phyloP scores from a whole-genome alignment of 30 jellyfish, hydroid and myxozoan species.

The Calvadosia cruxmelitensis region DNA sequence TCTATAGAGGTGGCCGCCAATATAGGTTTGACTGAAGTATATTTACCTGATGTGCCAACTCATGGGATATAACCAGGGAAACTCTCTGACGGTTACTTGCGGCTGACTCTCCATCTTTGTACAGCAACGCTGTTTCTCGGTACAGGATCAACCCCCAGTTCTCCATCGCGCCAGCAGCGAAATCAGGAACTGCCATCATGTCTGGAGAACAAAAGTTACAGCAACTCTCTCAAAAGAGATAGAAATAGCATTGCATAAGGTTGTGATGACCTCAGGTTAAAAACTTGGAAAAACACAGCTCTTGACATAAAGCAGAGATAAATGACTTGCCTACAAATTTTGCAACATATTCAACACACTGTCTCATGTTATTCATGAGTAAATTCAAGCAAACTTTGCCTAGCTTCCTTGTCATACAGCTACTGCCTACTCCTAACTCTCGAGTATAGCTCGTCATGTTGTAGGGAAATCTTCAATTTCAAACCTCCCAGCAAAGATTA shows the following conservation, averaged over 20 bases:
- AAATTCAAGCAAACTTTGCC: background rate
- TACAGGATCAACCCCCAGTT: slow-evolving; percentile 44
- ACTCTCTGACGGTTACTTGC: slow-evolving; percentile 2
- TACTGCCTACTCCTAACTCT: too few relatives aligned
- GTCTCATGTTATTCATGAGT: background rate
- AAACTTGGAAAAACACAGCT: too few relatives aligned
- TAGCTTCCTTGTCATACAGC: background rate
- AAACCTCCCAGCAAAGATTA: too few relatives aligned
- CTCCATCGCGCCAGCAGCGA: slow-evolving; percentile 57
- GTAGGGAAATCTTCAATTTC: too few relatives aligned
- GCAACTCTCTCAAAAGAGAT: too few relatives aligned
- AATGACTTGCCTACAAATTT: background rate
- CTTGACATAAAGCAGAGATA: too few relatives aligned
- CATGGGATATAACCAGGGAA: slow-evolving; percentile 23
- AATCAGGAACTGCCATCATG: slow-evolving; percentile 39
- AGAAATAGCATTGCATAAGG: too few relatives aligned
- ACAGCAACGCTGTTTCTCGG: slow-evolving; percentile 19
- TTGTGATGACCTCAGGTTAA: too few relatives aligned
- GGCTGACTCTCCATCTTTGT: slow-evolving; percentile 14
- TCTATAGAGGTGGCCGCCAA: too few relatives aligned
- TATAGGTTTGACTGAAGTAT: background rate
- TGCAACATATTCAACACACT: background rate
- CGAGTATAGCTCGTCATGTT: too few relatives aligned
- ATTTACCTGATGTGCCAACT: slow-evolving; percentile 50
- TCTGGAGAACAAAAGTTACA: slow-evolving; percentile 10